Evolutionary conservation across 1,140 invertebrate species (phyloP).

Genomic region (Lethrus apterus): DNA sequence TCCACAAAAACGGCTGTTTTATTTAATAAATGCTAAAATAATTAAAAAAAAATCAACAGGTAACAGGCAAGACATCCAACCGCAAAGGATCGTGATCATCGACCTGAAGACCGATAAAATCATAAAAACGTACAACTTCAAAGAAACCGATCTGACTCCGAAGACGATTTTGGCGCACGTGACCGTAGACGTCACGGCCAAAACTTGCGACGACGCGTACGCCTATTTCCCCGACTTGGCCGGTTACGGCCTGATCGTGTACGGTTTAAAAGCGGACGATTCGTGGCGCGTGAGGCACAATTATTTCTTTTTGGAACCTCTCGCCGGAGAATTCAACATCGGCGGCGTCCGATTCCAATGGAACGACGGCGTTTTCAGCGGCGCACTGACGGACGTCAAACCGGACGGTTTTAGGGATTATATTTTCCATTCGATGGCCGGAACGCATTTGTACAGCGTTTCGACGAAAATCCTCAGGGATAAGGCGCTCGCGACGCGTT

Average conservation of each 20-base stretch:
- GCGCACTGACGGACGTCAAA: slow-evolving; percentile 50
- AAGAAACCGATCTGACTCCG: slow-evolving; percentile 39
- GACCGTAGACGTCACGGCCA: slow-evolving; percentile 52
- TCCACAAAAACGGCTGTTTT: too few relatives aligned
- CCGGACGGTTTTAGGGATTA: slow-evolving; percentile 48
- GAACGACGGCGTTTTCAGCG: slow-evolving; percentile 66
- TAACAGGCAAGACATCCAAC: slow-evolving; percentile 47
- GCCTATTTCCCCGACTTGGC: slow-evolving; percentile 66
- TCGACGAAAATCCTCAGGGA: slow-evolving; percentile 58
- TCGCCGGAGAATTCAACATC: slow-evolving; percentile 59
- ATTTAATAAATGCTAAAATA: not conserved
- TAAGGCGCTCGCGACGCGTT: slow-evolving; percentile 46
- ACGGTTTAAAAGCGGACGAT: slow-evolving; percentile 51
- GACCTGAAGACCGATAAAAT: slow-evolving; percentile 53
- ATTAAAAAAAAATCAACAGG: slow-evolving; percentile 42
- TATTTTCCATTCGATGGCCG: slow-evolving; percentile 65
- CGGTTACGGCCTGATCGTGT: slow-evolving; percentile 61
- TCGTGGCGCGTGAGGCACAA: slow-evolving; percentile 66
- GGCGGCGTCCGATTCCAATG: slow-evolving; percentile 58
- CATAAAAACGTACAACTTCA: slow-evolving; percentile 42
- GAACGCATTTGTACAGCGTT: slow-evolving; percentile 56
- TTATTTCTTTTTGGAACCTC: slow-evolving; percentile 65
- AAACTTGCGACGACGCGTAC: slow-evolving; percentile 55
- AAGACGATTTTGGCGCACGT: slow-evolving; percentile 51
- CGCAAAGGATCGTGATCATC: slow-evolving; percentile 56